Percentiles rank a stretch among this genome's conserved stretches.
Conservation (phyloP, 2,113 vertebrate genomes). For the Xenopus tropicalis region DNA sequence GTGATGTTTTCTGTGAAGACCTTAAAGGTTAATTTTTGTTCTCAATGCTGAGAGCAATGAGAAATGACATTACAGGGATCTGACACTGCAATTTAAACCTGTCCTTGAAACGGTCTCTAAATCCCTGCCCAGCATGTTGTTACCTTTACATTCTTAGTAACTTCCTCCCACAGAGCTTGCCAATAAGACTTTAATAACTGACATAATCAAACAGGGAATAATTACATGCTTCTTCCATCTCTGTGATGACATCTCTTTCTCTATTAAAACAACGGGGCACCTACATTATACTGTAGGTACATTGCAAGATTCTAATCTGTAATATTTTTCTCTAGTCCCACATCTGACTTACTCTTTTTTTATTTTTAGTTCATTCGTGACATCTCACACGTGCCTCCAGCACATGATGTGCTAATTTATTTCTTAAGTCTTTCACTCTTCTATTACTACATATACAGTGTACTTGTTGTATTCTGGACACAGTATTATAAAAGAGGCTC, state of each 20-base stretch:
- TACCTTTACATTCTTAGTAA: background rate
- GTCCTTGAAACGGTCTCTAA: background rate
- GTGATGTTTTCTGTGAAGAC: background rate
- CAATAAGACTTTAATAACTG: background rate
- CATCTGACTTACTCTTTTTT: too few species aligned
- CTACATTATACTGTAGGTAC: background rate
- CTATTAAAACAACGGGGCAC: background rate
- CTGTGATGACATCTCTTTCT: background rate
- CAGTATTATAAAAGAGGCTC: too few species aligned
- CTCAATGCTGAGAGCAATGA: background rate
- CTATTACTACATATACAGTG: too few species aligned
- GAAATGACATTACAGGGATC: background rate
- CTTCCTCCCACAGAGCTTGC: background rate
- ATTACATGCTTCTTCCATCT: background rate
- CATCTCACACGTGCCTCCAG: too few species aligned
- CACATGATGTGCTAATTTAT: too few species aligned
- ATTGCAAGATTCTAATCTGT: background rate
- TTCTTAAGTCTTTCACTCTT: too few species aligned
- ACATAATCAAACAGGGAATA: constrained; percentile 3
- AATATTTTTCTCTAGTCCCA: background rate
- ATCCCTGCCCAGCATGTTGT: background rate
- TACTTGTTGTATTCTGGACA: too few species aligned
- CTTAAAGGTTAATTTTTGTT: background rate
- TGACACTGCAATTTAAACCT: background rate
- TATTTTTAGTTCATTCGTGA: too few species aligned